Evolutionary conservation across 2,113 vertebrate species (phyloP).

Genomic region (Coregonus clupeaformis): DNA sequence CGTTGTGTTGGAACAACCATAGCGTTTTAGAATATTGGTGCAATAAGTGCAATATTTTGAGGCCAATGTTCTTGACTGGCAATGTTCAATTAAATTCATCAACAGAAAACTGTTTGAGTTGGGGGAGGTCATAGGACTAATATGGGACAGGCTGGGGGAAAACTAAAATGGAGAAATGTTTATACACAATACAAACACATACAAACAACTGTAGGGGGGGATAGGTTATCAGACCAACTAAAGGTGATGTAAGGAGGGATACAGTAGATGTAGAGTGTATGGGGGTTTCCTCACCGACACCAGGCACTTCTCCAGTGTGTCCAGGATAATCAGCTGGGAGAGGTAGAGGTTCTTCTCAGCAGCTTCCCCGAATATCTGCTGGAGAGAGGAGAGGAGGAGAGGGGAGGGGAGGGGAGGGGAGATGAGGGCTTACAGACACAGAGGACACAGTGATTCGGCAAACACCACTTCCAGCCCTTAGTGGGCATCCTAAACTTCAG

Average conservation of each 20-base stretch:
- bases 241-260: background rate
- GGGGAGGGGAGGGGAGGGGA: no score
- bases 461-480: background rate
- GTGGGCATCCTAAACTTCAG: background rate
- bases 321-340: no score
- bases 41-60: background rate
- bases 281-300: conserved; percentile 83
- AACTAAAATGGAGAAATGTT: background rate
- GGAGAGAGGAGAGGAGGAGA: conserved; percentile 44
- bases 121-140: background rate
- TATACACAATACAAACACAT: background rate
- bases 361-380: conserved; percentile 96
- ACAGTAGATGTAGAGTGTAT: background rate
- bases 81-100: no score
- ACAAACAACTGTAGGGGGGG: background rate
- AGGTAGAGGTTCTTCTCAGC: conserved; percentile 99
- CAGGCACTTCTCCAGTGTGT: no score
- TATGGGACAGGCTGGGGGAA: background rate
- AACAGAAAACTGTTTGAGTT: background rate
- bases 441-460: background rate
- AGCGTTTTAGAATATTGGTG: background rate
- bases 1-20: no score
- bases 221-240: no score
- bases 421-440: background rate
- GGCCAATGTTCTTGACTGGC: background rate